phyloP scores from a whole-genome alignment of 2,113 vertebrate species.

The Camelus dromedarius region DNA sequence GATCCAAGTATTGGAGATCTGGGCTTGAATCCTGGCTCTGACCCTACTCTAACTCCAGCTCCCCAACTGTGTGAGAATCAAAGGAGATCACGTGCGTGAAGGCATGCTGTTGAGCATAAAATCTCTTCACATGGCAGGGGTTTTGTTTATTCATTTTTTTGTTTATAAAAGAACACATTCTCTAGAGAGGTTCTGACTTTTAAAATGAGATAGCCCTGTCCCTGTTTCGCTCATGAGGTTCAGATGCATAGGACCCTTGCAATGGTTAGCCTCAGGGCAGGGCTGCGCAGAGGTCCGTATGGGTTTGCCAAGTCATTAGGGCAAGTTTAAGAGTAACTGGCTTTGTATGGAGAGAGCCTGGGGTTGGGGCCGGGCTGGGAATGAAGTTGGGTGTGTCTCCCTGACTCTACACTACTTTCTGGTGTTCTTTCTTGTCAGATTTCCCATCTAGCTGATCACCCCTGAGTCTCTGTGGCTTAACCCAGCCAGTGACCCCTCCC shows the following conservation, averaged over 20 bases:
- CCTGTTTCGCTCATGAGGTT: background rate
- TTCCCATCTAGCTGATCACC: background rate
- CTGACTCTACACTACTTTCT: background rate
- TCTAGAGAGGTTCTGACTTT: background rate
- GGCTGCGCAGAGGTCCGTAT: background rate
- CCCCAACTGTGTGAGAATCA: background rate
- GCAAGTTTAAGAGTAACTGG: background rate
- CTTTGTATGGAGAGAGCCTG: background rate
- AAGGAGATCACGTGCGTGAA: background rate
- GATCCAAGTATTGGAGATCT: background rate
- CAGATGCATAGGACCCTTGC: background rate
- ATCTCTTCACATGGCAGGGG: background rate
- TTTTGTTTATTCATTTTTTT: background rate
- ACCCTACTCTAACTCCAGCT: background rate
- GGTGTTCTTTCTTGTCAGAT: background rate
- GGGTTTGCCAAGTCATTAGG: background rate
- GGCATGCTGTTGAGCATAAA: too few relatives aligned
- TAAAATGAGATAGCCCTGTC: background rate
- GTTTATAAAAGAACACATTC: background rate
- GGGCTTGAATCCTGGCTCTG: conserved; percentile 16
- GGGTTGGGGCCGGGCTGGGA: background rate
- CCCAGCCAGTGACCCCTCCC: background rate
- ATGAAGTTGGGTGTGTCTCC: background rate
- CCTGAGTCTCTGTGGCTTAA: background rate
- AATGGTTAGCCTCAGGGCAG: background rate